Base-by-base conservation (phyloP, 2,888 invertebrate species). In the Sarcophaga subvicina region DNA sequence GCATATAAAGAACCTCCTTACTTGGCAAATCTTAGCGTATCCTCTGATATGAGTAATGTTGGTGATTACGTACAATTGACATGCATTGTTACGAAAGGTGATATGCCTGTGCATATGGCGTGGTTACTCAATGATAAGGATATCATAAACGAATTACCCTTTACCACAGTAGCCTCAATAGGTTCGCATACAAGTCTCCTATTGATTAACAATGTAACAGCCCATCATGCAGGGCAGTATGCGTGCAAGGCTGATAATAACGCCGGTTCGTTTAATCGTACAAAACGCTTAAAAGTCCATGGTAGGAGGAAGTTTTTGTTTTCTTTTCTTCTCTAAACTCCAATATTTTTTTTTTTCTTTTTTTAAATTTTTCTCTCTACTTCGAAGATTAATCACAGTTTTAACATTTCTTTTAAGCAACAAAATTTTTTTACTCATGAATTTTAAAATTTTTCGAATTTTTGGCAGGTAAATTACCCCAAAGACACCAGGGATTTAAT, bases 21-120 rank as follows among this genome's bases (percentile, higher is more conserved):
- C 85, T 89, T 93, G 81, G 91, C 92, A 67, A 90, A 91, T 72
- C 88, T 93, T n/a, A 91, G 91, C 66, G 90, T 93, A 6, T 93
- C 93, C 80, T 88, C 92, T 47, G 90, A 92, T 80, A 85, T 94
- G 17, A 91, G 91, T 75, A 90, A 91, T 87, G 90, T 92, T 85
- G 96, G 97, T 80, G 96, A 97, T 93, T 94, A 97, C 89, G 96
- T 97, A 75, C 96, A 97, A 91, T 95, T 98, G 64, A 96, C 97
- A 2, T 98, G 98, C 92, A 97, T 97, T 73, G 96, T 97, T 75
- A 97, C 96, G 64, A 95, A 95, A 63, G 96, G 96, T 25, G 96
- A 96, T 91, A 94, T 95, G 94, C 96, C 96, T 1, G 95, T 96
- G 64, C 95, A 94, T 88, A 96, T 96, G 90, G 94, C 95, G 14